A percentile compares a stretch with the other conserved stretches of the same genome.
These are phyloP conservation scores for Papilio polytes DNA, from an alignment of 1,140 invertebrate species.

Conservation along the genomic window DNA sequence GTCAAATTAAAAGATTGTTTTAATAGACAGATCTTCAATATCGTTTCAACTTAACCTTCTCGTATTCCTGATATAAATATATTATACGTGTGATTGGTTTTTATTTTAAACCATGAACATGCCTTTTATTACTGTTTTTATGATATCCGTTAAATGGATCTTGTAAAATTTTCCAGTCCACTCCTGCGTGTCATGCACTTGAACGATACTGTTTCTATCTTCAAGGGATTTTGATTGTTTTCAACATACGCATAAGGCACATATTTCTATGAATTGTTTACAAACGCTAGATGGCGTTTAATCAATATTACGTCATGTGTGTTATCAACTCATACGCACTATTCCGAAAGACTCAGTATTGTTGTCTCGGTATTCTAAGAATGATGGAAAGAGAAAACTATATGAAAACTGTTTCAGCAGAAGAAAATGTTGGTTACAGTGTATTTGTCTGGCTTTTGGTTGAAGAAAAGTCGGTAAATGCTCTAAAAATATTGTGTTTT, in stretches of 20 bases:
- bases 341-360: too few relatives aligned
- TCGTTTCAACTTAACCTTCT: neutral
- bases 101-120: conserved; percentile 52
- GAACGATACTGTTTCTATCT: neutral
- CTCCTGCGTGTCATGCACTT: conserved; percentile 29
- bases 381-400: neutral
- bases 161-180: conserved; percentile 54
- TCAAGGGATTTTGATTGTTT: neutral
- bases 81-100: conserved; percentile 38
- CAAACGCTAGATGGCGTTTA: neutral
- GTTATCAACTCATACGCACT: neutral
- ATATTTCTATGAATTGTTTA: neutral
- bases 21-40: neutral
- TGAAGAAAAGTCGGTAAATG: too few relatives aligned
- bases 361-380: too few relatives aligned
- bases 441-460: neutral
- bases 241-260: neutral
- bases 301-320: conserved; percentile 7
- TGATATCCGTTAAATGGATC: conserved; percentile 55
- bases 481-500: too few relatives aligned
- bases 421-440: neutral
- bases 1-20: neutral
- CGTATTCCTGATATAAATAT: conserved; percentile 15
- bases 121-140: conserved; percentile 56
- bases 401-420: neutral